phyloP scores from a whole-genome alignment of 1,140 invertebrate genomes.

The Antheraea mylitta region DNA sequence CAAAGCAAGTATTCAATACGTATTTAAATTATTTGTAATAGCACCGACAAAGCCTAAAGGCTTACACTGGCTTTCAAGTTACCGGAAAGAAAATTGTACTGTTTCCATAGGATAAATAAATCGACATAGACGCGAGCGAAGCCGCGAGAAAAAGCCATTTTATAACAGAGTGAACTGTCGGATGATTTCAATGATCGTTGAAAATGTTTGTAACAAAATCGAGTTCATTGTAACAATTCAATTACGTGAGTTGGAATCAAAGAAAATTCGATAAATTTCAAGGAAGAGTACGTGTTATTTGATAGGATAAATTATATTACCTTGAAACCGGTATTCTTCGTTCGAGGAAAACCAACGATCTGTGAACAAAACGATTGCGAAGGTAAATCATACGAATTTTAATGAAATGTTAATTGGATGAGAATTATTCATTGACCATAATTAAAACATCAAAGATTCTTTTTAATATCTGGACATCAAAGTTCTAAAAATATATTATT shows the following conservation, averaged over 20 bases:
- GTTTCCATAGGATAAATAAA: too few species aligned
- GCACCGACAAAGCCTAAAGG: too few species aligned
- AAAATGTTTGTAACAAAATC: constrained; percentile 18
- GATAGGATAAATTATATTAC: constrained; percentile 31
- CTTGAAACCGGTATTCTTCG: constrained; percentile 23
- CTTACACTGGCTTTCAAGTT: too few species aligned
- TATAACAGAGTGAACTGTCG: background rate
- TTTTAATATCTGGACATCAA: constrained; percentile 12
- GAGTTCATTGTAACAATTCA: constrained; percentile 25
- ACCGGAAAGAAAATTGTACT: too few species aligned
- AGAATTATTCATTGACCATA: background rate
- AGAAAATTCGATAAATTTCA: constrained; percentile 19
- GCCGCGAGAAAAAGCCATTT: too few species aligned
- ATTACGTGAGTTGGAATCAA: constrained; percentile 27
- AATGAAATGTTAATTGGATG: constrained; percentile 1
- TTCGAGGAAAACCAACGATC: constrained; percentile 17
- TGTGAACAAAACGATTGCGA: constrained; percentile 18
- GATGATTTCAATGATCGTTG: constrained; percentile 6
- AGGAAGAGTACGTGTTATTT: constrained; percentile 6
- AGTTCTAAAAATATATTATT: background rate
- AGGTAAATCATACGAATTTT: background rate
- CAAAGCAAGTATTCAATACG: too few species aligned
- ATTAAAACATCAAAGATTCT: constrained; percentile 8
- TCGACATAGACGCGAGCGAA: too few species aligned
- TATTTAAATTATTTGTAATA: too few species aligned